Base-by-base conservation (phyloP, 2,797 vertebrate species). In the Tragopan temminckii region DNA sequence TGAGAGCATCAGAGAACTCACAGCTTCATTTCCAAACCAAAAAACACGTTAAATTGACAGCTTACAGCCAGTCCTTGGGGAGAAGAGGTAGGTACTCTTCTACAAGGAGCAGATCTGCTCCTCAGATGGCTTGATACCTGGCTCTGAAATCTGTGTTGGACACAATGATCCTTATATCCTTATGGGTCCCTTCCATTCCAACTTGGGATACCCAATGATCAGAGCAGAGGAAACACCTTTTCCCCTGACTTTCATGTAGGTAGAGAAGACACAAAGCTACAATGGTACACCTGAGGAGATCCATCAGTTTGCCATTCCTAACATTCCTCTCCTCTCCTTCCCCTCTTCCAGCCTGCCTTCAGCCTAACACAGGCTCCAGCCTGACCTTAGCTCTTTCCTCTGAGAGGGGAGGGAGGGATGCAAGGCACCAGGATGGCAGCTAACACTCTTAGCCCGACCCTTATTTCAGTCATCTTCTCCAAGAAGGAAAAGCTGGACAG, bases 401-500 rank as follows among this genome's bases (percentile, higher is more conserved):
- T 4, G 21, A 27, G 24, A 9, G 5, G 6, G 12, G 4, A 52
- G 23, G 31, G 14, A 2, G 23, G 42, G 8, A 53, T 58, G 14
- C 27, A 20, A 31, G 90, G 62, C 87, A 89, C 68, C 87, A 91
- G 83, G 46, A 25, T 59, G 16, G 52, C 23, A 52, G 90, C 85
- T 40, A 67, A 80, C 46, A 74, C 63, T n/a, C 64, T 74, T 45
- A 42, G 27, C 48, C 24, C 58, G 42, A 5, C 12, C 69, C 88
- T 78, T 74, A 76, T 84, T 92, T 93, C 66, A 74, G 58, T 25
- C 48, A 43, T 25, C 64, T 25, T 5, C 55, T 24, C 58, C 78
- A 74, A 59, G 61, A 83, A 43, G 7, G 15, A 31, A 80, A 36
- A 70, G 40, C 63, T 80, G 38, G 36, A 42, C 88, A 70, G 80